Evolutionary conservation across 2,797 vertebrate genomes (phyloP).

Genomic region (Octomys mimax): DNA sequence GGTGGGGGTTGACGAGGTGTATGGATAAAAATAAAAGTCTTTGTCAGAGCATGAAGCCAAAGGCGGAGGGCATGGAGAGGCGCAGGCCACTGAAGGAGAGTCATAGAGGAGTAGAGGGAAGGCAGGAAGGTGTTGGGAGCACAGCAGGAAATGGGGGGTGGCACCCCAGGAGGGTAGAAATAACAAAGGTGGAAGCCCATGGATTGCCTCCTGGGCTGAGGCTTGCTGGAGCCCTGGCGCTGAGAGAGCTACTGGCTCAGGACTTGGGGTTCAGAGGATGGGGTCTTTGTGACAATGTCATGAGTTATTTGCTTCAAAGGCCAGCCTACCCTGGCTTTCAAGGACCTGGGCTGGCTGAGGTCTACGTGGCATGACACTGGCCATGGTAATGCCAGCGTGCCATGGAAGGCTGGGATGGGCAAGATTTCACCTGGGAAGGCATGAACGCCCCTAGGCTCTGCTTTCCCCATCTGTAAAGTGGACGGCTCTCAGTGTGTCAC

Average conservation of each 20-base stretch:
- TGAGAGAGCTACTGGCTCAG: too few relatives aligned
- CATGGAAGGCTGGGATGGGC: not conserved
- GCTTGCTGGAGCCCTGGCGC: not conserved
- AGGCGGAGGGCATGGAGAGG: not conserved
- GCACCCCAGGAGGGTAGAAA: not conserved
- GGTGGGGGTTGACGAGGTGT: not conserved
- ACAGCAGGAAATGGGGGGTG: not conserved
- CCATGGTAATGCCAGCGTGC: not conserved
- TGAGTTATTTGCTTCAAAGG: not conserved
- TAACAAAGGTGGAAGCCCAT: not conserved
- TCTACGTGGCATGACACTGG: not conserved
- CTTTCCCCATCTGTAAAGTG: slow-evolving; percentile 23
- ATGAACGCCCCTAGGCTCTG: not conserved
- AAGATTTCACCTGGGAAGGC: not conserved
- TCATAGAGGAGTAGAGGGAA: too few relatives aligned
- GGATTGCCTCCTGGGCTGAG: not conserved
- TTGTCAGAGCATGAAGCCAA: not conserved
- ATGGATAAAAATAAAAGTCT: not conserved
- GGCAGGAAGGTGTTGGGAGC: not conserved
- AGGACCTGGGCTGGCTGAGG: not conserved
- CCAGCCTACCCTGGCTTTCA: not conserved
- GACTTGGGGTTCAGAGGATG: not conserved
- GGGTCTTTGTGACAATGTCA: not conserved
- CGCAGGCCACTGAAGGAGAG: not conserved
- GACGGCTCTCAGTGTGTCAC: not conserved